Percentiles rank a stretch among this genome's conserved stretches.
Evolutionary conservation across 2,113 vertebrate species (phyloP).

Genomic region (Cinclus cinclus): DNA sequence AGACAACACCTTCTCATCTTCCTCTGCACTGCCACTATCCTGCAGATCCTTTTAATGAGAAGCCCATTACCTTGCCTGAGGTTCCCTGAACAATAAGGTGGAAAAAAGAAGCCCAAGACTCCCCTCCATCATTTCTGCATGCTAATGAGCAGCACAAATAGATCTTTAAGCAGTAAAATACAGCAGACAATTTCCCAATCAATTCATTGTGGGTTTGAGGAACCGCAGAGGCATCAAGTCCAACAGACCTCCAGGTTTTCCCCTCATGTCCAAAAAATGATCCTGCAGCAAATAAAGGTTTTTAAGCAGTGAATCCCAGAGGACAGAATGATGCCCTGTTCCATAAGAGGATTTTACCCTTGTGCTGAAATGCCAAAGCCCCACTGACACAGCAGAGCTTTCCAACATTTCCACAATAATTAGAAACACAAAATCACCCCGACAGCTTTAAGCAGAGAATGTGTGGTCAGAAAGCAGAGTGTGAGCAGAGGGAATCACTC

Average conservation of each 20-base stretch:
- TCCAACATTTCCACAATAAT: neutral
- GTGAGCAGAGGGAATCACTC: neutral
- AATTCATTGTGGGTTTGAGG: neutral
- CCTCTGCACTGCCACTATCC: neutral
- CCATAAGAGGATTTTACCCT: neutral
- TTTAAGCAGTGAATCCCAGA: neutral
- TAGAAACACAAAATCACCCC: neutral
- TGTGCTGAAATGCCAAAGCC: neutral
- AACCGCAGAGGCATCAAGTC: neutral
- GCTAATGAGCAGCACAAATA: rapidly evolving
- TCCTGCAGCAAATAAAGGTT: neutral
- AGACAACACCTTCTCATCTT: neutral
- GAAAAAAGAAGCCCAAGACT: neutral
- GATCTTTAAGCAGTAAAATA: neutral
- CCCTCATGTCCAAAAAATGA: neutral
- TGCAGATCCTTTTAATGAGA: neutral
- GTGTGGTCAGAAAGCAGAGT: neutral
- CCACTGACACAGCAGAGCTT: neutral
- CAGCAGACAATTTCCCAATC: neutral
- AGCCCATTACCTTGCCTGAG: neutral
- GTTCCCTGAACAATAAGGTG: neutral
- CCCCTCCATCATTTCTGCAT: neutral
- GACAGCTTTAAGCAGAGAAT: rapidly evolving
- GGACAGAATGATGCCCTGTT: neutral
- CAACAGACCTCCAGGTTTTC: neutral